Evolutionary conservation across 2,797 vertebrate genomes (phyloP).

Genomic region (Pempheris klunzingeri): DNA sequence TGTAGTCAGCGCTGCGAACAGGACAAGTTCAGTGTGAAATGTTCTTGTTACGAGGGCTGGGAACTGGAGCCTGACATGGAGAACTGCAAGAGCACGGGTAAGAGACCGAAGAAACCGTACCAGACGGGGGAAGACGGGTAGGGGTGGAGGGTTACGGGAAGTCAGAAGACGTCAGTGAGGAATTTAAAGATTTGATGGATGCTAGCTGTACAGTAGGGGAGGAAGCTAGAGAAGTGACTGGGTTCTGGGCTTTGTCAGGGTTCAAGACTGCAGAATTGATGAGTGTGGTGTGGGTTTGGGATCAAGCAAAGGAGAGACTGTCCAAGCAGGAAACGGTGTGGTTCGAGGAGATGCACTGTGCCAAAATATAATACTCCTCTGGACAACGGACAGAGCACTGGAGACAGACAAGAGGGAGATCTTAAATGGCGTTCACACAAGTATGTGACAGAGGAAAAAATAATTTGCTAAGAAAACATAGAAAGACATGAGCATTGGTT

Average conservation of each 20-base stretch:
- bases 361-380: conserved; percentile 40
- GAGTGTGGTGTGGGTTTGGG: conserved; percentile 48
- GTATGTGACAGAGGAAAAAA: conserved; percentile 6
- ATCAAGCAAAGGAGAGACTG: conserved; percentile 29
- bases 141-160: not conserved
- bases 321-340: conserved; percentile 58
- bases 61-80: conserved; percentile 93
- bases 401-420: conserved; percentile 28
- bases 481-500: conserved; percentile 11
- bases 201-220: not conserved
- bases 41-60: conserved; percentile 97
- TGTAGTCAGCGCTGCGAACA: conserved; percentile 98
- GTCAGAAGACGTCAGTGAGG: not conserved
- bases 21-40: conserved; percentile 96
- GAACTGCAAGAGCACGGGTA: conserved; percentile 95
- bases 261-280: conserved; percentile 26
- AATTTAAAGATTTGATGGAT: conserved; percentile 16
- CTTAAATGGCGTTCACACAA: conserved; percentile 22
- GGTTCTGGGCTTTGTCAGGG: conserved; percentile 22
- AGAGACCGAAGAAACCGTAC: conserved; percentile 18
- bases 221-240: conserved; percentile 11
- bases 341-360: conserved; percentile 31
- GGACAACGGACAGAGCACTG: conserved; percentile 36
- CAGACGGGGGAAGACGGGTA: not conserved
- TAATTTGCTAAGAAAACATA: conserved; percentile 26